phyloP scores from a whole-genome alignment of 2,797 vertebrate species.

The Nannoperca obscura region DNA sequence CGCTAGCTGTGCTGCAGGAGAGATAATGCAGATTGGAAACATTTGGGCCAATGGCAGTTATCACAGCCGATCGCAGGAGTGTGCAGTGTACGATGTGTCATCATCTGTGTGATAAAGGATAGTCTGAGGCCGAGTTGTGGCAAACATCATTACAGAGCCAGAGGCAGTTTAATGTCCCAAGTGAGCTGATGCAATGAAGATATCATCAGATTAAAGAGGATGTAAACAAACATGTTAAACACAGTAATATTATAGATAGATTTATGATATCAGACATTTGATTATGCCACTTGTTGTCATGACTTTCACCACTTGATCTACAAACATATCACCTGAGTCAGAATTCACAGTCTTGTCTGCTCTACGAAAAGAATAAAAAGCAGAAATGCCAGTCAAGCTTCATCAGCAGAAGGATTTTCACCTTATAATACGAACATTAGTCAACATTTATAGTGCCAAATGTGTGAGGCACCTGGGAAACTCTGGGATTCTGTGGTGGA shows the following conservation, averaged over 20 bases:
- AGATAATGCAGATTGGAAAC: not conserved
- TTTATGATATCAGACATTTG: not conserved
- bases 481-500: not conserved
- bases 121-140: not conserved
- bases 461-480: not conserved
- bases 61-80: not conserved
- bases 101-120: not conserved
- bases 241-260: not conserved
- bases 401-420: not conserved
- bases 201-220: not conserved
- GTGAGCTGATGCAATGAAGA: not conserved
- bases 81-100: not conserved
- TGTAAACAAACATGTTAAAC: constrained; percentile 11
- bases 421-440: not conserved
- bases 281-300: not conserved
- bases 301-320: not conserved
- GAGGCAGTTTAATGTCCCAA: not conserved
- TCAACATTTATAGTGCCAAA: not conserved
- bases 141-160: constrained; percentile 4
- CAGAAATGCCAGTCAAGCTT: not conserved
- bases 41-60: not conserved
- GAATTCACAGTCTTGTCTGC: not conserved
- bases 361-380: not conserved
- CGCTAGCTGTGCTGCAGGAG: not conserved
- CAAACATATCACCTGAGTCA: not conserved